Base-by-base conservation (phyloP, 1,140 invertebrate species). In the Lepeophtheirus salmonis region DNA sequence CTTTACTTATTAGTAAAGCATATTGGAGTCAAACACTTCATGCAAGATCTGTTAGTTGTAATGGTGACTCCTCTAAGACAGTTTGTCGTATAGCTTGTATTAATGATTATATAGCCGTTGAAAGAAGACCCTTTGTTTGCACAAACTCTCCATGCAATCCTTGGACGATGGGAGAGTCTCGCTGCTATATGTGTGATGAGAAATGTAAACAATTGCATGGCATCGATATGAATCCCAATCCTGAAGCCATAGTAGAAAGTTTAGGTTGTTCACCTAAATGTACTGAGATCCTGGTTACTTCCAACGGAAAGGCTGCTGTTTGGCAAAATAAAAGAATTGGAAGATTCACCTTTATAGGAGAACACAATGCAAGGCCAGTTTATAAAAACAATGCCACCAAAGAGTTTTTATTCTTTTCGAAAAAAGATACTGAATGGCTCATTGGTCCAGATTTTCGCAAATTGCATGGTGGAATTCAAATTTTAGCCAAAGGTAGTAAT, bases 291-390 rank as follows among this genome's bases (percentile, higher is more conserved):
- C 2, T 57, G 2, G 55, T 57, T 49, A 41, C 16, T 12, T 21
- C 17, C 26, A 21, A 57, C 17, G 55, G 55, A 2, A 16, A 24
- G 16, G 55, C 55, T 25, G 55, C 55, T 21, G 21, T 57, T 3
- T 57, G 55, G 55, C 55, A 57, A 41, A 57, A 57, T 30, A 57
- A 57, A 30, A 17, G 55, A 6, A 57, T 24, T 30, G 55, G 55
- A 17, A 3, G 23, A 1, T 57, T 57, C 55, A 57, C 18, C 3
- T 57, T 57, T 23, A 24, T 57, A 16, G 55, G 55, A 3, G 55
- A 57, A 24, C 55, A 57, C n/a, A 23, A 57, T 26, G 55, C 21
- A 12, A 23, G 55, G 4, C 55, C 55, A 26, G 55, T 57, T 20
- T 57, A 57, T 30, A 17, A 26, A n/a, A 57, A 57, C 26, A 57